Base-by-base conservation (phyloP, 1,140 invertebrate genomes). In the Saccostrea echinata region DNA sequence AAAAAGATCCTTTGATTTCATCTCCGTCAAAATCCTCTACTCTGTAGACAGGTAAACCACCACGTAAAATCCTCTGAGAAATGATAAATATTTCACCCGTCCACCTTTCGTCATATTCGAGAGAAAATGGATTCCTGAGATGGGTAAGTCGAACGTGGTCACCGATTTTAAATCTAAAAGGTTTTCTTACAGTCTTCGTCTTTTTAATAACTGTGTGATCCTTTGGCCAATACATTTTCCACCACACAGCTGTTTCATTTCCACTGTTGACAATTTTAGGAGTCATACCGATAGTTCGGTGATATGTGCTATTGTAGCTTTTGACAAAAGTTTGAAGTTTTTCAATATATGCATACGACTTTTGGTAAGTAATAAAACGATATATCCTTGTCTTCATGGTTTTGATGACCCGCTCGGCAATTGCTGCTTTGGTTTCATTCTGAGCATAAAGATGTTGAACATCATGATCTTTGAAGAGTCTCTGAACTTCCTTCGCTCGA, bases 91-190 rank as follows among this genome's bases (percentile, higher is more conserved):
- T 83, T 84, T 90, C 89, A 4, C 86, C 89, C 8, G 89, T 86
- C 86, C 86, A 90, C 76, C 57, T 88, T 71, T 90, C 52, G 30
- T 88, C 84, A 30, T 84, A 88, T 52, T 88, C 87, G 3, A 86
- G 80, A 24, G 86, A 53, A 52, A 88, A 88, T 6, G 86, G 8
- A 61, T 84, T 88, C 57, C 82, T 88, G 24, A 90, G 27, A 83
- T 90, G 76, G 68, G 84, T 86, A 11, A 86, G 84, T 71, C 86
- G 43, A 11, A 90, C 86, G 35, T 85, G 35, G 53, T 88, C 88
- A n/a, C 88, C 88, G 16, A 90, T 86, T 86, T 88, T 90, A 53
- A 86, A 89, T 30, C 53, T 84, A 43, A 87, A 87, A 13, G 87
- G 64, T 80, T 88, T 88, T 33, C 76, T 52, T n/a, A 84, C 51